Base-by-base conservation (phyloP, 2,113 vertebrate species). In the Notarius lentiginosus region DNA sequence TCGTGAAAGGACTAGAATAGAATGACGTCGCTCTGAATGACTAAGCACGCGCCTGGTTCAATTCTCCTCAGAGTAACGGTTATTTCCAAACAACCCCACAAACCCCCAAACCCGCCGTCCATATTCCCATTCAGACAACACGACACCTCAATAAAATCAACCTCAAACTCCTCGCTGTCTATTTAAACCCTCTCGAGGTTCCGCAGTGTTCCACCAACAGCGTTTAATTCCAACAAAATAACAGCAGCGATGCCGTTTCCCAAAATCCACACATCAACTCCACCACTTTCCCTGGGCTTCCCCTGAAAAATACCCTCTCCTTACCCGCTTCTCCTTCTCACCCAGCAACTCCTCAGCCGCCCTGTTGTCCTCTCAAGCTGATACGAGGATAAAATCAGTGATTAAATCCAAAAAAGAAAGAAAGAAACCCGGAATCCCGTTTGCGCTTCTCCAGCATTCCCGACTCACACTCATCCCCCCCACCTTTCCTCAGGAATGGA, bases 21-120 rank as follows among this genome's bases (percentile, higher is more conserved):
- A 72, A 81, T 27, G 77, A 82, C 85, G 85, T 86, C 73, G 18
- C 51, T 82, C 79, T 47, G n/a, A 82, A 87, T n/a, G 68, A 82
- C 60, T 63, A 41, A 41, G 68, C 82, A 84, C 51, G 82, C 66
- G 82, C 82, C 0, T 2, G 68, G 1, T 73, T 84, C 53, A 24
- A 15, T 61, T 7, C 47, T 34, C 14, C 5, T 4, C 27, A 41
- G 20, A 2, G 18, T 61, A 61, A 81, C 56, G 56, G 79, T 81
- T 20, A 61, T 41, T 79, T 9, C 15, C 1, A 58, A 58, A 22
- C 1, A 4, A 11, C 24, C 22, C 7, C n/a, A 77, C 12, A 77
- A 5, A 15, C 55, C 10, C 55, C 10, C 24, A 15, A 27, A 77
- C 51, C 55, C 12, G 1, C 51, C 7, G 6, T 17, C 30, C 14